phyloP scores from a whole-genome alignment of 1,140 invertebrate genomes.

The Bombus breviceps region DNA sequence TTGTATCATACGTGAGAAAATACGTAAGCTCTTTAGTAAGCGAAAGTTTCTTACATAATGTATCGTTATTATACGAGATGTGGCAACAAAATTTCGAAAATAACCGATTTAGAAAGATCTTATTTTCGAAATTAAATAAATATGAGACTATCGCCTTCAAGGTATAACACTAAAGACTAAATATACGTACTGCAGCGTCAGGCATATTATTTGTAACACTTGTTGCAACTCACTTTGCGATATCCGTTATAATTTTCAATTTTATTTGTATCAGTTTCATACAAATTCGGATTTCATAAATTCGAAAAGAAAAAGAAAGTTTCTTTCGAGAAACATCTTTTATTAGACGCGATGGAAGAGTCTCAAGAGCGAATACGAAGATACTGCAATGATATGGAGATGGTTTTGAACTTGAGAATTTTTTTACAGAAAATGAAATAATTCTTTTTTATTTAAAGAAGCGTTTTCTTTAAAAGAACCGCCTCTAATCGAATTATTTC shows the following conservation, averaged over 20 bases:
- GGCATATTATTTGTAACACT: not conserved
- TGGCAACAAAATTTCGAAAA: not conserved
- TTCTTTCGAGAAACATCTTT: not conserved
- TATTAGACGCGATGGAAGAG: not conserved
- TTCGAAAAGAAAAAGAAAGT: not conserved
- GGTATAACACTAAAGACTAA: not conserved
- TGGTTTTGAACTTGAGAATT: too few species aligned
- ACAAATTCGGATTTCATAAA: not conserved
- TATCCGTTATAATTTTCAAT: not conserved
- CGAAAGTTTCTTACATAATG: conserved; percentile 35
- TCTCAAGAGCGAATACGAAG: not conserved
- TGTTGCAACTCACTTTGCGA: not conserved
- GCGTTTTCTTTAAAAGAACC: not conserved
- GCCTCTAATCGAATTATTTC: not conserved
- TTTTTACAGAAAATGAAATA: too few species aligned
- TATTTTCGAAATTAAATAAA: not conserved
- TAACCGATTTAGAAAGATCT: not conserved
- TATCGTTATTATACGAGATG: not conserved
- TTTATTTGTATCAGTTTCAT: not conserved
- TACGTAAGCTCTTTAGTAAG: not conserved
- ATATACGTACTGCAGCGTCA: not conserved
- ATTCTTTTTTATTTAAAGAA: not conserved
- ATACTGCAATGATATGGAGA: not conserved
- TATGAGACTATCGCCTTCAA: not conserved
- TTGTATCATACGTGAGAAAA: not conserved